Evolutionary conservation across 2,797 vertebrate genomes (phyloP).

Genomic region (Manis crassicaudata): DNA sequence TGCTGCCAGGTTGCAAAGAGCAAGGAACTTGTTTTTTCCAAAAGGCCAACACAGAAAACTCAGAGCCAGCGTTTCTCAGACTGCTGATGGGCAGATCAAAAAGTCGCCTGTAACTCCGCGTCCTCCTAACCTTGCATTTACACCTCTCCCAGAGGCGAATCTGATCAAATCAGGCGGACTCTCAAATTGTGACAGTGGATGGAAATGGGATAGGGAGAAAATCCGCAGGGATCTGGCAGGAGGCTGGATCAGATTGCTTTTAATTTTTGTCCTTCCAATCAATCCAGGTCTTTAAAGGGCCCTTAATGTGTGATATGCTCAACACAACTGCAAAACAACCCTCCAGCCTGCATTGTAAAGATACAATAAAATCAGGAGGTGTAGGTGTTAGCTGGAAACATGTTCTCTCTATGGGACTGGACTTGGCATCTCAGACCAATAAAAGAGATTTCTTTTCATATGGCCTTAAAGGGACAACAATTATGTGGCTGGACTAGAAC

Average conservation of each 20-base stretch:
- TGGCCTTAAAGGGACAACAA: conserved; percentile 4
- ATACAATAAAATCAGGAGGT: conserved; percentile 54
- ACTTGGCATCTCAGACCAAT: conserved; percentile 11
- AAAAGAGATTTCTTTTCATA: conserved; percentile 67
- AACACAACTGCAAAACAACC: conserved; percentile 23
- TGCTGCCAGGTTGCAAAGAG: conserved; percentile 18
- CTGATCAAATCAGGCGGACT: conserved; percentile 82
- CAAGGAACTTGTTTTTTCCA: conserved; percentile 44
- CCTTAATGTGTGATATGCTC: conserved; percentile 67
- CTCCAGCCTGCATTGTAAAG: conserved; percentile 63
- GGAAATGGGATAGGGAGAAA: conserved; percentile 85
- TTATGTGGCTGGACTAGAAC: neutral
- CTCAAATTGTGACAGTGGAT: conserved; percentile 84
- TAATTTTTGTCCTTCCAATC: conserved; percentile 74
- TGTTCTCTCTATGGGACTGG: conserved; percentile 52
- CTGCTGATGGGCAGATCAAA: conserved; percentile 78
- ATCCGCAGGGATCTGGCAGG: conserved; percentile 74
- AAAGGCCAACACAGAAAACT: conserved; percentile 67
- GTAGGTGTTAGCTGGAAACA: neutral
- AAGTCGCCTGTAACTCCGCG: conserved; percentile 80
- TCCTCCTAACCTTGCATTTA: conserved; percentile 65
- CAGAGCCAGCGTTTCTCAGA: conserved; percentile 71
- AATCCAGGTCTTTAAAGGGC: conserved; percentile 68
- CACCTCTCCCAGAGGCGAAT: conserved; percentile 81
- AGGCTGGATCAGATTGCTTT: conserved; percentile 81